These are phyloP conservation scores for Philopedon plagiatum DNA, from an alignment of 2,888 invertebrate species.

Conservation along the genomic window DNA sequence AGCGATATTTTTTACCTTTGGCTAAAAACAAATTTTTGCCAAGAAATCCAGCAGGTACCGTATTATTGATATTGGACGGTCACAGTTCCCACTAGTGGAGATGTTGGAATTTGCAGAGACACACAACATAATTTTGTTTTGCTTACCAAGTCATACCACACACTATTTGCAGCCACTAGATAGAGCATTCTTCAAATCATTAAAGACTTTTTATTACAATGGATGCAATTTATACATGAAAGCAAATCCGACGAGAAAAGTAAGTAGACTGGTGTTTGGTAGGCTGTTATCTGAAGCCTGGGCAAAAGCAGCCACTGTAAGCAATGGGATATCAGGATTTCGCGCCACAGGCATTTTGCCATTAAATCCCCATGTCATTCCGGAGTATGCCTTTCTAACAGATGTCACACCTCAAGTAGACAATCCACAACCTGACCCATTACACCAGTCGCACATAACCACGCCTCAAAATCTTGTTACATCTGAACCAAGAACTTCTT, in stretches of 20 bases:
- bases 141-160: slow-evolving; percentile 57
- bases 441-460: too few species aligned
- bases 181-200: slow-evolving; percentile 55
- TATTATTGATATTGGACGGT: slow-evolving; percentile 59
- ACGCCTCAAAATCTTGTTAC: too few species aligned
- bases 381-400: slow-evolving; percentile 3
- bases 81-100: slow-evolving; percentile 57
- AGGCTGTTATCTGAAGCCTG: slow-evolving; percentile 21
- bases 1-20: slow-evolving; percentile 45
- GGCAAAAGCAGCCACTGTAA: slow-evolving; percentile 23
- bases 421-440: neutral
- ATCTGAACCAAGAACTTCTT: too few species aligned
- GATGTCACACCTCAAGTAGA: neutral
- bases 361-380: slow-evolving; percentile 16
- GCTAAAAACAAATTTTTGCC: slow-evolving; percentile 55
- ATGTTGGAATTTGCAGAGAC: slow-evolving; percentile 48
- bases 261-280: slow-evolving; percentile 36
- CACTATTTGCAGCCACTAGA: slow-evolving; percentile 59
- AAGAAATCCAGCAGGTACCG: slow-evolving; percentile 57
- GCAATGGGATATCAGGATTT: slow-evolving; percentile 22
- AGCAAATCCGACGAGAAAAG: slow-evolving; percentile 29
- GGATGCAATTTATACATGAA: slow-evolving; percentile 28
- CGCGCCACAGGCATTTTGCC: slow-evolving; percentile 5
- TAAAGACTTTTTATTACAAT: slow-evolving; percentile 55
- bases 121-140: slow-evolving; percentile 57